Evolutionary conservation across 1,140 invertebrate genomes (phyloP), one percentile per base, ranked within the genome.

Genomic region (Druon quercuslanigerum): DNA sequence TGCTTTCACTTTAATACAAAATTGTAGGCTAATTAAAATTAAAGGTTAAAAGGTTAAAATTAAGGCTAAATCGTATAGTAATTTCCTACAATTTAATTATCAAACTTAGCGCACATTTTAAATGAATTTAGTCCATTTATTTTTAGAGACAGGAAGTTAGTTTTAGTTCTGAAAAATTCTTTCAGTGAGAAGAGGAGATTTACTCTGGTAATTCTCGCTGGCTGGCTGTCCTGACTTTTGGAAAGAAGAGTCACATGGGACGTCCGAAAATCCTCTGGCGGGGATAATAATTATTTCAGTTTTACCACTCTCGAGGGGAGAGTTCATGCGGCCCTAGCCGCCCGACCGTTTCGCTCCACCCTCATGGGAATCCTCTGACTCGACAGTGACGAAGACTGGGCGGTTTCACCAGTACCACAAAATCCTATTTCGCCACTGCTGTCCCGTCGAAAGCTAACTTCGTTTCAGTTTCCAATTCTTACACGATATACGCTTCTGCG

Each of bases 401-500:
- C 40, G 60, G 60, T 66, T 66, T 66, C 25, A 33, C 60, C 33
- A 20, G 60, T 66, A 66, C 60, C 60, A 66, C 60, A 66, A 66
- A 66, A 66, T 66, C 60, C 60, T 40, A 66, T 66, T 66, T 66
- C 60, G 25, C 33, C 25, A 66, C 25, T 66, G 60, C 60, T 66
- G 60, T 40, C 60, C 60, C 60, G 33, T 33, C 60, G 60, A 66
- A 66, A 66, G 60, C 25, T 66, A 66, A 66, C 60, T 66, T 66
- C 60, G 60, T 66, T 66, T 66, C 40, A 66, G 60, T 66, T 66
- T 25, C n/a, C 60, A 66, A 66, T 33, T 66, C 60, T 66, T 66
- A 66, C 60, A n/a, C 60, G 5, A 66, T 33, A 46, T 40, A 66
- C 60, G 60, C 25, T 66, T 40, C 25, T 66, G n/a, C n/a, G 20